Conservation (phyloP, 2,888 invertebrate species). For the Ophraella communa region DNA sequence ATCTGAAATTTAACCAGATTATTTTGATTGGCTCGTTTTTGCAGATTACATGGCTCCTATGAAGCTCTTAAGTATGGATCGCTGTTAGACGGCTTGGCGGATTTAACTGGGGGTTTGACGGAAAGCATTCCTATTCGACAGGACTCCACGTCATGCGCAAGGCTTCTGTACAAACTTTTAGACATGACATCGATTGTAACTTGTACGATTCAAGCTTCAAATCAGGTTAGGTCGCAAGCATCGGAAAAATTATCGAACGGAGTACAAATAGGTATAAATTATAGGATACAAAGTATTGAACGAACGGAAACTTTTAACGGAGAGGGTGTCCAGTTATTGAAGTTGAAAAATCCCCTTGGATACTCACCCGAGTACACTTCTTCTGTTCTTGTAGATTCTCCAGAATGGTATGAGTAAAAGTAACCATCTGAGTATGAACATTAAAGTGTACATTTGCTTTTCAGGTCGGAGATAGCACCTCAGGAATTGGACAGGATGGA, state of each 20-base stretch:
- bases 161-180: constrained; percentile 73
- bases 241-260: constrained; percentile 69
- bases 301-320: constrained; percentile 76
- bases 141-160: constrained; percentile 71
- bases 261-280: constrained; percentile 80
- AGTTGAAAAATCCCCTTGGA: constrained; percentile 73
- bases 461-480: constrained; percentile 75
- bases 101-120: constrained; percentile 88
- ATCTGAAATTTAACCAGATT: no score
- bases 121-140: constrained; percentile 79
- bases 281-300: constrained; percentile 76
- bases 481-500: constrained; percentile 76
- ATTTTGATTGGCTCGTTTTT: no score
- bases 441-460: not conserved
- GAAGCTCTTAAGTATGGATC: constrained; percentile 94
- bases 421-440: not conserved
- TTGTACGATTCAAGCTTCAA: constrained; percentile 69
- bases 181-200: constrained; percentile 87
- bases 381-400: constrained; percentile 72
- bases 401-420: constrained; percentile 39
- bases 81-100: constrained; percentile 83
- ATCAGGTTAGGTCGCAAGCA: constrained; percentile 54
- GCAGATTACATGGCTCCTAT: constrained; percentile 88
- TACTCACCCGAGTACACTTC: constrained; percentile 71
- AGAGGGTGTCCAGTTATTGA: constrained; percentile 74